Conservation (phyloP, 2,113 vertebrate species). For the Rhinichthys klamathensis region DNA sequence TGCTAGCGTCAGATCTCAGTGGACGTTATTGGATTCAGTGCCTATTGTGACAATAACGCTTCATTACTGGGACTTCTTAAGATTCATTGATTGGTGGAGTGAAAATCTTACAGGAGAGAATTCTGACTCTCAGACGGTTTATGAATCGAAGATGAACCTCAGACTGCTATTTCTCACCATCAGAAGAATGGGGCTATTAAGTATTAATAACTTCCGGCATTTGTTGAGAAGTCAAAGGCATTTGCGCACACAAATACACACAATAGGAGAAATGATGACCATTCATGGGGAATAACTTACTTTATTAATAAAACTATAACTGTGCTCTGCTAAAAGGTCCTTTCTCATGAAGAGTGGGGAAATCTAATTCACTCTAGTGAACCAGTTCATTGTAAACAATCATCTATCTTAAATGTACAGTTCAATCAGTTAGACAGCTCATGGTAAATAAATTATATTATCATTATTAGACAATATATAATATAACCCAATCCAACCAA, state of each 20-base stretch:
- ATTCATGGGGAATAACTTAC: background rate
- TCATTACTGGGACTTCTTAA: constrained; percentile 31
- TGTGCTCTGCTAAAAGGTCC: background rate
- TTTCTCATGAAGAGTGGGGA: background rate
- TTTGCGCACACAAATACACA: background rate
- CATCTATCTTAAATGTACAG: background rate
- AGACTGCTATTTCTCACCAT: background rate
- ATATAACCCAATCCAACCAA: background rate
- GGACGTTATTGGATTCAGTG: constrained; percentile 18
- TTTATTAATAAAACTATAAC: background rate
- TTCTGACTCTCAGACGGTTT: constrained; percentile 7
- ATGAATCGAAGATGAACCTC: constrained; percentile 4
- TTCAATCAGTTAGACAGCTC: background rate
- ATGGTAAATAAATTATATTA: background rate
- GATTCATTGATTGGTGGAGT: constrained; percentile 19
- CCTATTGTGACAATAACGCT: constrained; percentile 29
- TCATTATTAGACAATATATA: background rate
- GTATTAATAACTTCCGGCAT: background rate
- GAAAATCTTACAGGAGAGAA: background rate
- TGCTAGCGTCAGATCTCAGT: background rate
- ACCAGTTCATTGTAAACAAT: background rate
- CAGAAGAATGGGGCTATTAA: background rate
- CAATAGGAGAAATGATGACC: background rate
- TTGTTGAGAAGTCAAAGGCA: background rate
- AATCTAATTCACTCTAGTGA: background rate